Conservation (phyloP, 1,140 invertebrate species). For the Acyrthosiphon pisum region DNA sequence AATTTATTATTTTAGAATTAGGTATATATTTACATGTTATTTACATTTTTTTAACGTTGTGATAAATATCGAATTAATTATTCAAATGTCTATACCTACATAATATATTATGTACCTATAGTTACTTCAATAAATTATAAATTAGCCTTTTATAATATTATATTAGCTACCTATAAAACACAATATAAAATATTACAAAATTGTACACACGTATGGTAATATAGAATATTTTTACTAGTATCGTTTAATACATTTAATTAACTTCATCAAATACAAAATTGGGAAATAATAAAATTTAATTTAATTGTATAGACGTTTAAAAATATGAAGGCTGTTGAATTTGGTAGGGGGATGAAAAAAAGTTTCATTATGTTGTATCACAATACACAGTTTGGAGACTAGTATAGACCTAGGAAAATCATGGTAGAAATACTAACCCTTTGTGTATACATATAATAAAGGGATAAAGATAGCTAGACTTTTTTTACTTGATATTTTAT, state of each 20-base stretch:
- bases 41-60: too few relatives aligned
- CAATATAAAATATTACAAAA: background rate
- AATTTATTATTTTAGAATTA: background rate
- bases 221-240: background rate
- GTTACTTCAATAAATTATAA: too few relatives aligned
- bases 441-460: background rate
- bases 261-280: background rate
- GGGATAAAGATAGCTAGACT: background rate
- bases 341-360: background rate
- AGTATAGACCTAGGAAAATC: background rate
- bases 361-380: background rate
- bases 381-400: background rate
- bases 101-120: too few relatives aligned
- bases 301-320: background rate
- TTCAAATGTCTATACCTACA: too few relatives aligned
- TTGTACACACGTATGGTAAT: background rate
- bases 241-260: background rate
- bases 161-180: background rate
- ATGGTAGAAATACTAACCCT: background rate
- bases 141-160: background rate
- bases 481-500: background rate
- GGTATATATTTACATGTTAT: too few relatives aligned
- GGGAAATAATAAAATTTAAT: background rate
- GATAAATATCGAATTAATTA: too few relatives aligned
- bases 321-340: background rate